Percentiles rank a stretch among this genome's conserved stretches.
Conservation (phyloP, 2,797 vertebrate species). For the Enteromius anoplus region DNA sequence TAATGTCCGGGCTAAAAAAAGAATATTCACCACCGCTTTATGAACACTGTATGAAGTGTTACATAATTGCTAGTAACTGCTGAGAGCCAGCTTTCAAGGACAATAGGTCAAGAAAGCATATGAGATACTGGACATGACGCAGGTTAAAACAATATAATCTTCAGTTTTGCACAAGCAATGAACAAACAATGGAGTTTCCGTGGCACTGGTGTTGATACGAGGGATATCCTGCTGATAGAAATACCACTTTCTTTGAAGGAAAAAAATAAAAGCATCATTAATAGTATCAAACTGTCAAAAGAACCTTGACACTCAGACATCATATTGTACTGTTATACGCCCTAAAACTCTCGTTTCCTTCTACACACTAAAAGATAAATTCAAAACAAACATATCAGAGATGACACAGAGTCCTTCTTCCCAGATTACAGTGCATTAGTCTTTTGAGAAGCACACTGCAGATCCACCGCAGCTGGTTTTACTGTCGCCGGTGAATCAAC, state of each 20-base stretch:
- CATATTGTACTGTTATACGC: conserved; percentile 9
- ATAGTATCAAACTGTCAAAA: conserved; percentile 34
- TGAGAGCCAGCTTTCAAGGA: conserved; percentile 54
- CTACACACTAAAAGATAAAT: neutral
- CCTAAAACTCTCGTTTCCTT: neutral
- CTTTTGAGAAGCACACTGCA: conserved; percentile 24
- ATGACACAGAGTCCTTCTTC: neutral
- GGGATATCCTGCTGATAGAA: conserved; percentile 76
- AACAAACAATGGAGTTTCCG: conserved; percentile 74
- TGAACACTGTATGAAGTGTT: conserved; percentile 37
- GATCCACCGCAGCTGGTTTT: conserved; percentile 42
- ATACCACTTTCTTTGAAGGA: conserved; percentile 49
- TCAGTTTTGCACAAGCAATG: conserved; percentile 55
- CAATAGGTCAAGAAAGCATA: conserved; percentile 58
- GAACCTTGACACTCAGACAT: conserved; percentile 34
- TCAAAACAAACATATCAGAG: neutral
- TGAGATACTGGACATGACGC: conserved; percentile 69
- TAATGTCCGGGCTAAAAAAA: conserved; percentile 58
- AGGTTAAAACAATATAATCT: conserved; percentile 70
- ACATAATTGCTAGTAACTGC: conserved; percentile 42
- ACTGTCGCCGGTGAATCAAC: conserved; percentile 30
- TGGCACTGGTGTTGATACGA: conserved; percentile 68
- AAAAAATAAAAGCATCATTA: conserved; percentile 40
- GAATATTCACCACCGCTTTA: conserved; percentile 51
- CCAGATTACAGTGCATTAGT: neutral